These are phyloP conservation scores for Pseudotriccus pelzelni DNA, from an alignment of 2,797 vertebrate genomes.

Conservation along the genomic window DNA sequence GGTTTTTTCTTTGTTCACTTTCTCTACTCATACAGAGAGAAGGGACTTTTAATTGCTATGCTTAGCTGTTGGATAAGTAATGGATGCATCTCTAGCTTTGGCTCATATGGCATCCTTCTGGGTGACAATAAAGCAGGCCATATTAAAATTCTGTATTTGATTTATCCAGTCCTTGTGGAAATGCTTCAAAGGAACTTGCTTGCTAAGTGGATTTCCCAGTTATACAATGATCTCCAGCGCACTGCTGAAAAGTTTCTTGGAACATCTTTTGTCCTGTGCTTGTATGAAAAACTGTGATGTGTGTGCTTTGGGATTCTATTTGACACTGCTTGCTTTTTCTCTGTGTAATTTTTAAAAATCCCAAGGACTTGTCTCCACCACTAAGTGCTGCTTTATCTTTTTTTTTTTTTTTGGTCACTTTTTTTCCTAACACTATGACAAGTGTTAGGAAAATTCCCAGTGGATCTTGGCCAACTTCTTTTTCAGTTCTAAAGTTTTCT, in stretches of 20 bases:
- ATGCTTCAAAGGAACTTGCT: conserved; percentile 3
- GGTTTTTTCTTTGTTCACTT: not conserved
- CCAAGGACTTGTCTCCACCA: not conserved
- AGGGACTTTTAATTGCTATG: not conserved
- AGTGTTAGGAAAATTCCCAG: not conserved
- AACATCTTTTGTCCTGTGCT: not conserved
- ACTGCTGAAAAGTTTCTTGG: not conserved
- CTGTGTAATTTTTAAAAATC: not conserved
- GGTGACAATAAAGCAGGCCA: not conserved
- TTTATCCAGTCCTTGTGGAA: not conserved
- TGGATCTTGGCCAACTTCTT: not conserved
- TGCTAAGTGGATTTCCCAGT: conserved; percentile 14
- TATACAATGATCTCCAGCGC: not conserved
- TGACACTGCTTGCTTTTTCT: not conserved
- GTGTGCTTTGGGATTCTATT: not conserved
- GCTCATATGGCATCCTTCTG: not conserved
- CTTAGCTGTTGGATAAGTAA: not conserved
- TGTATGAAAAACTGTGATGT: not conserved
- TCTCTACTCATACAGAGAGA: not conserved
- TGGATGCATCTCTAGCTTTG: not conserved
- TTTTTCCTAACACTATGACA: not conserved
- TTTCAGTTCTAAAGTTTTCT: not conserved
- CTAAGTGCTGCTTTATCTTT: not conserved
- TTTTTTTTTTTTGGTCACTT: not conserved
- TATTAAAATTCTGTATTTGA: not conserved